A percentile compares a stretch with the other conserved stretches of the same genome.
Conservation (phyloP, 1,140 invertebrate genomes). For the Euborellia annulipes region DNA sequence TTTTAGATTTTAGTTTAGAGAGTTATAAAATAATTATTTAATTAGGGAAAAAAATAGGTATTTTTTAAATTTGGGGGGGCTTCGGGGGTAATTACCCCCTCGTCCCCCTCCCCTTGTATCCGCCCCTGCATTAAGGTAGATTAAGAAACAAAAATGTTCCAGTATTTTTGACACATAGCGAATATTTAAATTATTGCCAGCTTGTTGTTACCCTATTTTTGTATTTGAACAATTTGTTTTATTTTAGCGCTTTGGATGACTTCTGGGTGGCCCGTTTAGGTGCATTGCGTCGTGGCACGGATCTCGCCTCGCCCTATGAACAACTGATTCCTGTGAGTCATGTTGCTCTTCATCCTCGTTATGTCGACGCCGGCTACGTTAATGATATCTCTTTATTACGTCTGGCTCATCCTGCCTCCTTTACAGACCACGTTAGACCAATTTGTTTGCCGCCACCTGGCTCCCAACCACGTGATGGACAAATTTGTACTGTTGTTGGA, state of each 20-base stretch:
- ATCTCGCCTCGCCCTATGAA: slow-evolving; percentile 58
- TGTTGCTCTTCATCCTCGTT: slow-evolving; percentile 57
- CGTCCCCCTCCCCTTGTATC: too few relatives aligned
- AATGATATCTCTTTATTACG: slow-evolving; percentile 63
- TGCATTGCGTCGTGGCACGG: slow-evolving; percentile 48
- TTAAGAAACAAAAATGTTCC: too few relatives aligned
- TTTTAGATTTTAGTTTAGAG: too few relatives aligned
- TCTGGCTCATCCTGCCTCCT: slow-evolving; percentile 40
- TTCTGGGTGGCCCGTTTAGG: slow-evolving; percentile 67
- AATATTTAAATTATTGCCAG: too few relatives aligned
- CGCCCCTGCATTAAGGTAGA: too few relatives aligned
- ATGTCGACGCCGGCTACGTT: slow-evolving; percentile 58
- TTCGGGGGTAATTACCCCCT: too few relatives aligned
- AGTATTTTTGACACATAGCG: too few relatives aligned
- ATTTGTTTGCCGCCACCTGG: slow-evolving; percentile 46
- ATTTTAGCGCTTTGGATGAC: slow-evolving; percentile 46
- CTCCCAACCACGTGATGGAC: slow-evolving; percentile 37
- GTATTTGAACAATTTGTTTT: slow-evolving; percentile 7
- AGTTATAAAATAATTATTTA: too few relatives aligned
- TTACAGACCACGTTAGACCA: slow-evolving; percentile 60
- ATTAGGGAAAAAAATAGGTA: too few relatives aligned
- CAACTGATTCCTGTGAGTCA: slow-evolving; percentile 40
- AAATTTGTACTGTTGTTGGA: slow-evolving; percentile 58
- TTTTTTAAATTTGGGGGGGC: too few relatives aligned
- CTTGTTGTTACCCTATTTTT: too few relatives aligned